Evolutionary conservation across 2,797 vertebrate genomes (phyloP).

Genomic region (Sciurus carolinensis): DNA sequence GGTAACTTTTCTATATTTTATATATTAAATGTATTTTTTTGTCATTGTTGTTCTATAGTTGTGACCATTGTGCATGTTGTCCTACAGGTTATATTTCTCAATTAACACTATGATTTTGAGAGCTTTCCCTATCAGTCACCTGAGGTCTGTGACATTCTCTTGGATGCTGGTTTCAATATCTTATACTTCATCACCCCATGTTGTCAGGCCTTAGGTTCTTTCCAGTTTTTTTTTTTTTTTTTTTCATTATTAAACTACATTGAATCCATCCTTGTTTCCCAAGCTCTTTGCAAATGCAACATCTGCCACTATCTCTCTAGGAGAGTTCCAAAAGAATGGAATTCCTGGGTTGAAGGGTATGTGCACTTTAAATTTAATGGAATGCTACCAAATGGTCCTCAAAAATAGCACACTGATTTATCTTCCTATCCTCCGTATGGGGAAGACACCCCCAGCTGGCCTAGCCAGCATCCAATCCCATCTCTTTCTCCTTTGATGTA

Average conservation of each 20-base stretch:
- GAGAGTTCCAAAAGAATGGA: not conserved
- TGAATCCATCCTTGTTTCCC: not conserved
- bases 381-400: conserved; percentile 34
- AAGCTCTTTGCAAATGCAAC: not conserved
- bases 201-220: not conserved
- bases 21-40: not conserved
- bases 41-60: not conserved
- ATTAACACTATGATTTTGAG: not conserved
- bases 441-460: not conserved
- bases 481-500: not conserved
- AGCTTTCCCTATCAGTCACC: not conserved
- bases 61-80: not conserved
- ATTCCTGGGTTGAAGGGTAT: conserved; percentile 33
- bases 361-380: conserved; percentile 2
- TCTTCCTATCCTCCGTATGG: not conserved
- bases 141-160: not conserved
- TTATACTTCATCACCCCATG: not conserved
- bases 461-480: not conserved
- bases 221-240: not conserved
- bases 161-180: not conserved
- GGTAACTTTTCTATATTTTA: not conserved
- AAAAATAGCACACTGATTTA: not conserved
- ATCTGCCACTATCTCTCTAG: conserved; percentile 24
- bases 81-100: not conserved
- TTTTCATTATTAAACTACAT: not conserved